These are phyloP conservation scores for Prionailurus viverrinus DNA, from an alignment of 2,113 vertebrate species.

Conservation along the genomic window DNA sequence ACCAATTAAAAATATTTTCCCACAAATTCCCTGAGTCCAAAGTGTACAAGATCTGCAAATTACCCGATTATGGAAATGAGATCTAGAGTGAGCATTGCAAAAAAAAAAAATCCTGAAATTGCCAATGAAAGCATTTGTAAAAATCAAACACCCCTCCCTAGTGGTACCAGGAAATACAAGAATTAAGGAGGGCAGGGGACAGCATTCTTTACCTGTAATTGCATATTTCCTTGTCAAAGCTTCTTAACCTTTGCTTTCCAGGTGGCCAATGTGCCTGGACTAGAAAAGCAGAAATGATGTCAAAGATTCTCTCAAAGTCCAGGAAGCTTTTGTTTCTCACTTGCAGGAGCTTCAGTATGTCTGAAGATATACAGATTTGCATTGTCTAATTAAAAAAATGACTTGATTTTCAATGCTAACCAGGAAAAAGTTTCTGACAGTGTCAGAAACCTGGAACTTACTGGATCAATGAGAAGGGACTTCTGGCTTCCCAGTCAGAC, in stretches of 20 bases:
- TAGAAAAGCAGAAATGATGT: neutral
- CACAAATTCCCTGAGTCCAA: slow-evolving; percentile 37
- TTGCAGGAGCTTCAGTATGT: neutral
- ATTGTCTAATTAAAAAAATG: slow-evolving; percentile 7
- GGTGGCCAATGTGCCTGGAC: neutral
- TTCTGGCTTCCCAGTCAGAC: slow-evolving; percentile 81
- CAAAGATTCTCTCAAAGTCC: neutral
- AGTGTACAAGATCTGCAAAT: slow-evolving; percentile 36
- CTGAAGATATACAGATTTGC: neutral
- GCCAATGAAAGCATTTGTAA: neutral
- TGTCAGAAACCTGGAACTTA: slow-evolving; percentile 73
- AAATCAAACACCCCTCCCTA: neutral
- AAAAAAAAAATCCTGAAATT: slow-evolving; percentile 16
- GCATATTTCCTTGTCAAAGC: neutral
- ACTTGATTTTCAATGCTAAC: slow-evolving; percentile 72
- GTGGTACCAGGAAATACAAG: neutral
- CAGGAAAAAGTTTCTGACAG: slow-evolving; percentile 74
- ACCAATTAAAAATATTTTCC: slow-evolving; percentile 60
- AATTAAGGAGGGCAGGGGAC: neutral
- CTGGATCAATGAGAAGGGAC: slow-evolving; percentile 76
- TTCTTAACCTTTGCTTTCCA: neutral
- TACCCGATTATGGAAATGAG: slow-evolving; percentile 54
- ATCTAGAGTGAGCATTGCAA: slow-evolving; percentile 36
- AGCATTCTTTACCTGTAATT: neutral
- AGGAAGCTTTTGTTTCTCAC: slow-evolving; percentile 16